phyloP scores from a whole-genome alignment of 2,113 vertebrate species.

The Trematomus loennbergii region DNA sequence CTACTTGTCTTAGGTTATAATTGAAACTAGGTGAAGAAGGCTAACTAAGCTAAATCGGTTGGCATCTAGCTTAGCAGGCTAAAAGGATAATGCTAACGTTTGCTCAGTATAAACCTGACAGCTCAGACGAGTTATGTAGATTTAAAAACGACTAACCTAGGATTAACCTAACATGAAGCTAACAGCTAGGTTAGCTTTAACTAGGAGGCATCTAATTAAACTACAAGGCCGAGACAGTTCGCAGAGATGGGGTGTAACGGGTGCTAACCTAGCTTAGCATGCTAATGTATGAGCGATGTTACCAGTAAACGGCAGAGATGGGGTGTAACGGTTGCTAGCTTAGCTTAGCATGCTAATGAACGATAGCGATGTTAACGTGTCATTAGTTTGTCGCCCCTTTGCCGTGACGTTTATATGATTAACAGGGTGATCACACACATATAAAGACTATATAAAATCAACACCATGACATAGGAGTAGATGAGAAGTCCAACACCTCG shows the following conservation, averaged over 20 bases:
- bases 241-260: conserved; percentile 5
- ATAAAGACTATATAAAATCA: too few relatives aligned
- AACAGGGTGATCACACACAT: accelerated
- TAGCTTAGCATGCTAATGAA: conserved; percentile 20
- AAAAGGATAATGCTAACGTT: not conserved
- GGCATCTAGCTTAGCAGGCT: conserved; percentile 7
- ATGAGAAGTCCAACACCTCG: conserved; percentile 2
- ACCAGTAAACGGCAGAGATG: not conserved
- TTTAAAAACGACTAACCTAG: accelerated
- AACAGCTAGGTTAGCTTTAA: not conserved
- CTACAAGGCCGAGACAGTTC: conserved; percentile 33
- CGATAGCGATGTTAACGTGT: too few relatives aligned
- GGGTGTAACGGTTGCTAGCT: conserved; percentile 27
- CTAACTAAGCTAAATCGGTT: not conserved
- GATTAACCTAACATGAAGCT: not conserved
- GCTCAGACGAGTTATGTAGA: not conserved
- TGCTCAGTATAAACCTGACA: not conserved
- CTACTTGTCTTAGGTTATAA: conserved; percentile 11
- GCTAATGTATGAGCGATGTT: not conserved
- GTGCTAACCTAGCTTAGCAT: conserved; percentile 41
- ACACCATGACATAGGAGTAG: not conserved
- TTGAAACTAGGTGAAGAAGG: not conserved
- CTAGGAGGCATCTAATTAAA: not conserved
- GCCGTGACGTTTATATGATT: not conserved
- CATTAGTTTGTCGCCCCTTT: not conserved